Conservation (phyloP, 2,888 invertebrate genomes). For the Osmoderma eremita region DNA sequence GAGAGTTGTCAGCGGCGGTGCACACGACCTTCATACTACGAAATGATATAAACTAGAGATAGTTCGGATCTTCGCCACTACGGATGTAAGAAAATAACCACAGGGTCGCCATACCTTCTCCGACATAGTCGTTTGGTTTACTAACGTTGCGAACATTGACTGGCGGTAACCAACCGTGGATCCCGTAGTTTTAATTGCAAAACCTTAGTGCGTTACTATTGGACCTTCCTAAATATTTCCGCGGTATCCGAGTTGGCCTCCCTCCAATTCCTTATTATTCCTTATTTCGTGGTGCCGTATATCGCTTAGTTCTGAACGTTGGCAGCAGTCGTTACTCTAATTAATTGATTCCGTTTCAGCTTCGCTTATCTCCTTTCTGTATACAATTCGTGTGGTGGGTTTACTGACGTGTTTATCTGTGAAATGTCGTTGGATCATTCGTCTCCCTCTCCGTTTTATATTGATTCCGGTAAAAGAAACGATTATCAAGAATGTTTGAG, state of each 20-base stretch:
- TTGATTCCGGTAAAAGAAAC: too few species aligned
- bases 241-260: neutral
- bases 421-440: neutral
- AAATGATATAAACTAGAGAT: constrained; percentile 6
- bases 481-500: too few species aligned
- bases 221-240: too few species aligned
- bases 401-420: neutral
- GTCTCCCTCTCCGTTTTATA: neutral
- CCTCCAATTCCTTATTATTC: neutral
- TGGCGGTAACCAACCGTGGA: too few species aligned
- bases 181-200: too few species aligned
- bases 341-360: neutral
- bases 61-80: neutral
- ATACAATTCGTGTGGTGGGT: constrained; percentile 2
- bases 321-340: neutral
- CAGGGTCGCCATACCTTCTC: neutral
- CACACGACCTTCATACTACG: neutral
- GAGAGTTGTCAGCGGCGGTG: neutral
- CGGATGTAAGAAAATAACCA: too few species aligned
- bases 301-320: neutral
- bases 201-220: too few species aligned
- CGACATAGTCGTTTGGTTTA: neutral
- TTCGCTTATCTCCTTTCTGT: constrained; percentile 7
- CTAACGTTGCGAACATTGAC: too few species aligned
- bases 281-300: neutral